Base-by-base conservation (phyloP, 2,797 vertebrate genomes). In the Staurois parvus region DNA sequence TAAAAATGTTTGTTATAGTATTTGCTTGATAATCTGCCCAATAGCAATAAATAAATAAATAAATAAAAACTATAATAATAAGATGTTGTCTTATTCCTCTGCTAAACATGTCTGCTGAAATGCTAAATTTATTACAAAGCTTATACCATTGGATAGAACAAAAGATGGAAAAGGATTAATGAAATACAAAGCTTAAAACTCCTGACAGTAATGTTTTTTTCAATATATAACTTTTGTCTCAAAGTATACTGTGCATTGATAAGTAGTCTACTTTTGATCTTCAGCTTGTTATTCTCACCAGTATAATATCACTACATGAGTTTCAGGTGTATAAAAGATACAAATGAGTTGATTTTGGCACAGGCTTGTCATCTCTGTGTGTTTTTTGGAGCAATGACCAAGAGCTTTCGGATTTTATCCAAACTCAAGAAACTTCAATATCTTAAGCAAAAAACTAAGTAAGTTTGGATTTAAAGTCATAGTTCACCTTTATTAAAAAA, bases 11-110 rank as follows among this genome's bases (percentile, higher is more conserved):
- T 77, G 13, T 67, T 30, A 64, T 42, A 76, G 2, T 32, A 29
- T 48, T 75, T 84, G 29, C 32, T 32, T 75, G 40, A 67, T 30
- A 83, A 76, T 84, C 64, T 84, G 30, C 64, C 64, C n/a, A 70
- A 59, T 26, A 76, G 73, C 82, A 70, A 77, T 62, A 37, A 1
- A 5, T n/a, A n/a, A 28, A 3, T 11, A 34, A 68, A 19, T 34
- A 45, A 45, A 56, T 6, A 56, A 56, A 37, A 37, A 2, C 48
- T 59, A 62, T 40, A 77, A 62, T 40, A 77, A 76, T 37, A 84
- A 11, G 32, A 56, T 32, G 15, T 30, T 82, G 34, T 64, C 32
- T 68, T 69, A 6, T 37, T 82, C 8, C 26, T 52, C 74, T 75
- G 28, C 40, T 34, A 67, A 45, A 75, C 66, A 21, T 68, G 15